Evolutionary conservation across 2,113 vertebrate species (phyloP).

Genomic region (Entelurus aequoreus): DNA sequence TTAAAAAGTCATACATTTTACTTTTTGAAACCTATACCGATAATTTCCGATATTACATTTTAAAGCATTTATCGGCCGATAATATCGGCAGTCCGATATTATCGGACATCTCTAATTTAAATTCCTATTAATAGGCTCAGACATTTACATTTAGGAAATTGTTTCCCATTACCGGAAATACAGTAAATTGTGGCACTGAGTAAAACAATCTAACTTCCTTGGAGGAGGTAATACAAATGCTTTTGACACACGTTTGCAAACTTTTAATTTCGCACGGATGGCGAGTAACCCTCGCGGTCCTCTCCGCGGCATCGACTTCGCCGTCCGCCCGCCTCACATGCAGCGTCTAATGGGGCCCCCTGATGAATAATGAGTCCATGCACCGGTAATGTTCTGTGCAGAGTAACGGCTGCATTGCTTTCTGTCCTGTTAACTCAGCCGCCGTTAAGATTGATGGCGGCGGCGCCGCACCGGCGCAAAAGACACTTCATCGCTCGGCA

Average conservation of each 20-base stretch:
- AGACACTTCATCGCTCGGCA: conserved; percentile 67
- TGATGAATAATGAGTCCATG: conserved; percentile 74
- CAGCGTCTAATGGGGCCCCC: conserved; percentile 67
- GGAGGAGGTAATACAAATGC: background rate
- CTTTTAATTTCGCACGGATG: conserved; percentile 17
- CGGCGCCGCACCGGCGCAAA: conserved; percentile 57
- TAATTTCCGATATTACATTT: too few species aligned
- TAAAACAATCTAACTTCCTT: too few species aligned
- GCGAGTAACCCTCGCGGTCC: conserved; percentile 3
- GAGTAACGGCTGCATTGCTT: conserved; percentile 71
- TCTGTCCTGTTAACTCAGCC: conserved; percentile 72
- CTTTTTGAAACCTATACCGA: too few species aligned
- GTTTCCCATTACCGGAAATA: too few species aligned
- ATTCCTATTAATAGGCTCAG: too few species aligned
- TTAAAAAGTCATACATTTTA: too few species aligned
- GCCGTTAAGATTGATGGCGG: conserved; percentile 66
- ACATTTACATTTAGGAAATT: too few species aligned
- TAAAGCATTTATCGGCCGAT: too few species aligned
- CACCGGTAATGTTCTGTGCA: conserved; percentile 74
- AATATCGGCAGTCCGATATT: too few species aligned
- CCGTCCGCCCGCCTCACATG: conserved; percentile 44
- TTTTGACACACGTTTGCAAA: conserved; percentile 2
- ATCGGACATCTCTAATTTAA: too few species aligned
- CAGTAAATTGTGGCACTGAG: too few species aligned
- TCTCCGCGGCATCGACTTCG: conserved; percentile 44